These are phyloP conservation scores for Epistrophe grossulariae DNA, from an alignment of 2,888 invertebrate species.

Conservation along the genomic window DNA sequence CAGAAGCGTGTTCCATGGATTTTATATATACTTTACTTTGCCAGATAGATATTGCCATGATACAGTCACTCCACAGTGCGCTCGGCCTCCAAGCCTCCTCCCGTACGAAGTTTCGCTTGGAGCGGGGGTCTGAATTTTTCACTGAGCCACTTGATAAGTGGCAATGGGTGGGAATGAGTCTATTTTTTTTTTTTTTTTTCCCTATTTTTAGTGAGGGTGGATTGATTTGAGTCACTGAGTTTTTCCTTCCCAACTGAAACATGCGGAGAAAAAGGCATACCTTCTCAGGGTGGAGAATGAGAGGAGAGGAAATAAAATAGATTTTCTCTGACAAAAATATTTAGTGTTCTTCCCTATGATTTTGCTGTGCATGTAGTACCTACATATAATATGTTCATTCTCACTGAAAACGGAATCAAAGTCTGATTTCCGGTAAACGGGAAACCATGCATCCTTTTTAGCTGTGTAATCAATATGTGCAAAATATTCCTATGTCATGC, in stretches of 20 bases:
- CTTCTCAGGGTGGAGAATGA: background rate
- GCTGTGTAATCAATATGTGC: conserved; percentile 72
- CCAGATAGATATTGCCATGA: conserved; percentile 72
- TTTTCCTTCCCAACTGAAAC: conserved; percentile 35
- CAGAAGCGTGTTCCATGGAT: conserved; percentile 78
- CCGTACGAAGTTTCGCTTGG: background rate
- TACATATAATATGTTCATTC: conserved; percentile 10
- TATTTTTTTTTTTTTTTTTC: conserved; percentile 35
- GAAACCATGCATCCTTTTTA: conserved; percentile 66
- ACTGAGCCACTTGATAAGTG: conserved; percentile 73
- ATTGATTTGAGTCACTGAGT: conserved; percentile 73
- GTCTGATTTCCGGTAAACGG: conserved; percentile 69
- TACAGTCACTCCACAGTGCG: conserved; percentile 59
- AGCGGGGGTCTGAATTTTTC: conserved; percentile 69
- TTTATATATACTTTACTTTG: conserved; percentile 70
- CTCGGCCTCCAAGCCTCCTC: conserved; percentile 37
- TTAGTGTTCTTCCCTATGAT: conserved; percentile 38
- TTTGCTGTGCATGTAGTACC: background rate
- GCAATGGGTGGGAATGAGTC: conserved; percentile 51
- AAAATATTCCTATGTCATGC: conserved; percentile 42
- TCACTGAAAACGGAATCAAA: conserved; percentile 64
- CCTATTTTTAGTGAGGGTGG: conserved; percentile 54
- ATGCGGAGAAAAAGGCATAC: conserved; percentile 15
- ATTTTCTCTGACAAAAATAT: conserved; percentile 65
- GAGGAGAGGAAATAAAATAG: conserved; percentile 14